phyloP scores from a whole-genome alignment of 1,140 invertebrate species.

The Drosophila grimshawi region DNA sequence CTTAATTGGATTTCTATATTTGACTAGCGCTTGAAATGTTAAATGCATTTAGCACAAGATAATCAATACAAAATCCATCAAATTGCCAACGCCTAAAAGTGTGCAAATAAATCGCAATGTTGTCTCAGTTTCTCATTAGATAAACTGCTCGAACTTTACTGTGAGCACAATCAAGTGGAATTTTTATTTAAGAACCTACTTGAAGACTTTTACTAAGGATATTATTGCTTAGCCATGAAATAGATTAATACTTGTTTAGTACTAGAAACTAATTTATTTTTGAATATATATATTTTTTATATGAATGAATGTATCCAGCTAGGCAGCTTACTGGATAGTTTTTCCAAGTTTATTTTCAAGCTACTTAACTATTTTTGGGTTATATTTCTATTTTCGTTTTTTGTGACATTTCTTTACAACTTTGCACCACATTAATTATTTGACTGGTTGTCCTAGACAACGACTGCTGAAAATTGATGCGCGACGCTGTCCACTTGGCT shows the following conservation, averaged over 20 bases:
- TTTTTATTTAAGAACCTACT: no score
- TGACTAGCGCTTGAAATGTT: constrained; percentile 21
- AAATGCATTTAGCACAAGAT: neutral
- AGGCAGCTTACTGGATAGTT: no score
- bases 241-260: no score
- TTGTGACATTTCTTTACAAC: constrained; percentile 57
- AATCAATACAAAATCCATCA: constrained; percentile 31
- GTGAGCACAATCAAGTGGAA: no score
- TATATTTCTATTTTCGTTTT: neutral
- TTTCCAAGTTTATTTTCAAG: neutral
- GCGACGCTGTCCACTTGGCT: constrained; percentile 42
- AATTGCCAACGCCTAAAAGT: constrained; percentile 10
- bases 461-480: constrained; percentile 76
- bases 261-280: no score
- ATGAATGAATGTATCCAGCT: no score
- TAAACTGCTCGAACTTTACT: no score
- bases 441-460: constrained; percentile 70
- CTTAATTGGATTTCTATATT: constrained; percentile 45
- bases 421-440: constrained; percentile 60
- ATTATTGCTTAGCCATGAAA: no score
- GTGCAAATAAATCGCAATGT: constrained; percentile 4
- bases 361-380: neutral
- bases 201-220: no score
- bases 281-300: no score
- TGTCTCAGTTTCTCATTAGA: neutral